These are phyloP conservation scores for Spinus pinus DNA, from an alignment of 2,797 vertebrate species.

Conservation along the genomic window DNA sequence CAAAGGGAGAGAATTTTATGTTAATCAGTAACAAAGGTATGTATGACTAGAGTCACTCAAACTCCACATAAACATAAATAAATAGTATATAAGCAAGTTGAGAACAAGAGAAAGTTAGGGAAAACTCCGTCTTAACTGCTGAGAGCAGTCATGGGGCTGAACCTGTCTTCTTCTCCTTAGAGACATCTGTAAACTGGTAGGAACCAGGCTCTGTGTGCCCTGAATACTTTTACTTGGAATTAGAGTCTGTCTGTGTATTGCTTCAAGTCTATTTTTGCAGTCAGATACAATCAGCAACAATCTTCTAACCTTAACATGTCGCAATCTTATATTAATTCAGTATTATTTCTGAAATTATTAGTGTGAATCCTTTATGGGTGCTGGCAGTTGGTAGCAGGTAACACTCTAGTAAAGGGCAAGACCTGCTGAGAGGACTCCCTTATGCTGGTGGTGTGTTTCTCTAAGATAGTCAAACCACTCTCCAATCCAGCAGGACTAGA, in stretches of 20 bases:
- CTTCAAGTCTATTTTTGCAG: not conserved
- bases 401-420: not conserved
- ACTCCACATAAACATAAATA: not conserved
- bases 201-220: not conserved
- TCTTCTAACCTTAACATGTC: rapidly evolving
- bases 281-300: not conserved
- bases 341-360: not conserved
- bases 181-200: not conserved
- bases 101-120: too few relatives aligned
- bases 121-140: not conserved
- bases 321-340: not conserved
- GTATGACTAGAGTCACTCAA: not conserved
- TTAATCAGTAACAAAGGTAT: not conserved
- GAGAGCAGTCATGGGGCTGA: not conserved
- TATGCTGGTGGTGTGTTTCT: not conserved
- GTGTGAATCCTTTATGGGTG: not conserved
- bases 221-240: not conserved
- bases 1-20: not conserved
- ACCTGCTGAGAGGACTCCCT: not conserved
- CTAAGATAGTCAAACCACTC: not conserved
- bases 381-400: not conserved
- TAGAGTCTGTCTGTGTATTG: not conserved
- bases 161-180: not conserved
- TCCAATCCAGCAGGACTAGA: not conserved
- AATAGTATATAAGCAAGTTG: not conserved